Evolutionary conservation across 1,140 invertebrate genomes (phyloP).

Genomic region (Eumeta japonica): DNA sequence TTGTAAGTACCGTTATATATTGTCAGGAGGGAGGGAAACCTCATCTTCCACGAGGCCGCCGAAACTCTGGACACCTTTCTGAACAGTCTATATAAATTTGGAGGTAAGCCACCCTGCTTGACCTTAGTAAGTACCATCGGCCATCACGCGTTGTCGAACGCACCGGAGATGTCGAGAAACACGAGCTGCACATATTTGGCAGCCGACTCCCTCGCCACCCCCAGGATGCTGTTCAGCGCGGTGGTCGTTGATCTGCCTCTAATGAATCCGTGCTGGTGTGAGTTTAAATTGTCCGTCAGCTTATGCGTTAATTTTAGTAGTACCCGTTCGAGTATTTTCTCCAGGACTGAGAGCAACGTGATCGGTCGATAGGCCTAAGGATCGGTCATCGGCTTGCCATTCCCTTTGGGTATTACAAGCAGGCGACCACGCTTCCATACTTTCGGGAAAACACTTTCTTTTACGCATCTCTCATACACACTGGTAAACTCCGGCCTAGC

Average conservation of each 20-base stretch:
- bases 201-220: neutral
- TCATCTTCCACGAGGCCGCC: no score
- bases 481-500: constrained; percentile 7
- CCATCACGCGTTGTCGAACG: no score
- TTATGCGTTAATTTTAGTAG: constrained; percentile 16
- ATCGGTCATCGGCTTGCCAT: constrained; percentile 25
- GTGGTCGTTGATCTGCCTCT: constrained; percentile 34
- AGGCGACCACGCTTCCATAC: constrained; percentile 35
- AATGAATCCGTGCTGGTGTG: constrained; percentile 28
- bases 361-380: constrained; percentile 37
- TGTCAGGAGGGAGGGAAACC: no score
- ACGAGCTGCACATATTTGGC: constrained; percentile 24
- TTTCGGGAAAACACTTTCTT: constrained; percentile 23
- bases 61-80: no score
- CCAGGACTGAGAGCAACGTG: constrained; percentile 34
- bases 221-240: constrained; percentile 17
- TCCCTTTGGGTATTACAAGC: constrained; percentile 24
- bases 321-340: constrained; percentile 38
- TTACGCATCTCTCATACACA: constrained; percentile 18
- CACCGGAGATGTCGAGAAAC: no score
- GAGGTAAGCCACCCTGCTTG: no score
- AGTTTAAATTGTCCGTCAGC: constrained; percentile 9
- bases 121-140: no score
- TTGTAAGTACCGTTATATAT: no score
- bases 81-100: no score